These are phyloP conservation scores for Temnothorax ravouxi DNA, from an alignment of 2,888 invertebrate species.

Conservation along the genomic window DNA sequence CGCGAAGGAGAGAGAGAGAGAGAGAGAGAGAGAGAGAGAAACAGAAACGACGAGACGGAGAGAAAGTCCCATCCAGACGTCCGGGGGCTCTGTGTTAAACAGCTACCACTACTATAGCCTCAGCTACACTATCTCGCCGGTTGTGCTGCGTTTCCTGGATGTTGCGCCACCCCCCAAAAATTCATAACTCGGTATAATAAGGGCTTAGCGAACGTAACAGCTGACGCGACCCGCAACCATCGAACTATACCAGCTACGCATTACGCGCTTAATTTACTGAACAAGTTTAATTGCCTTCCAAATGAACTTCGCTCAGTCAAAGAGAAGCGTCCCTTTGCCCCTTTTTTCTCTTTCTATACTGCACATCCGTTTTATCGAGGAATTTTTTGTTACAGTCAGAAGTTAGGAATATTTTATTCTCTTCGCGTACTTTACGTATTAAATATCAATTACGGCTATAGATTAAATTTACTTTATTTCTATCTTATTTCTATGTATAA, in stretches of 20 bases:
- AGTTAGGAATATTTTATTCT: conserved; percentile 1
- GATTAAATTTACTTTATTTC: not conserved
- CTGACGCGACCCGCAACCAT: conserved; percentile 72
- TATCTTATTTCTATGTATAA: not conserved
- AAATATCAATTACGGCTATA: conserved; percentile 3
- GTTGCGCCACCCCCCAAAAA: conserved; percentile 62
- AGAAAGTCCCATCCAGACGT: conserved; percentile 29
- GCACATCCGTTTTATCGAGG: conserved; percentile 33
- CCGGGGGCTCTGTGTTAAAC: conserved; percentile 23
- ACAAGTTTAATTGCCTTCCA: conserved; percentile 69
- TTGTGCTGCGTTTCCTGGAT: conserved; percentile 34
- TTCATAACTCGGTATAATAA: conserved; percentile 63
- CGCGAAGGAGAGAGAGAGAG: conserved; percentile 23
- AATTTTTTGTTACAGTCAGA: conserved; percentile 12
- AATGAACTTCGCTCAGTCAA: conserved; percentile 49
- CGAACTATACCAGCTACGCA: conserved; percentile 51
- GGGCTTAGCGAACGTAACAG: conserved; percentile 55
- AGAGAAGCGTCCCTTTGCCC: conserved; percentile 7
- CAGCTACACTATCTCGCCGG: conserved; percentile 27
- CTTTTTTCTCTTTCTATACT: not conserved
- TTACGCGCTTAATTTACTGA: conserved; percentile 63
- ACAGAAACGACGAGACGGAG: conserved; percentile 1
- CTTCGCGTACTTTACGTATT: not conserved
- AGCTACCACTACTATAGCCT: conserved; percentile 28
- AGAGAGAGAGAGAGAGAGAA: conserved; percentile 26